Evolutionary conservation across 2,888 invertebrate species (phyloP).

Genomic region (Tyria jacobaeae): DNA sequence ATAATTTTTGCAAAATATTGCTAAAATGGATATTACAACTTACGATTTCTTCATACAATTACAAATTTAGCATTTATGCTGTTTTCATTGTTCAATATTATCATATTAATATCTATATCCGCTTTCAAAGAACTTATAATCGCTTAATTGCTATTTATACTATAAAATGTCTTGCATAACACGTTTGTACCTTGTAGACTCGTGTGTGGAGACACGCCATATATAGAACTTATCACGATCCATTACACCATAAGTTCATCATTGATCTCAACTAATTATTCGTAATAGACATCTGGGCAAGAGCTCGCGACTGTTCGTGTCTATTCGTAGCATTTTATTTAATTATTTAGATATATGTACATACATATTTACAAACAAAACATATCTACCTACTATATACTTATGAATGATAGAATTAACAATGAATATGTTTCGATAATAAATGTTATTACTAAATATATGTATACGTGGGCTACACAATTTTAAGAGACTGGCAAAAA

Average conservation of each 20-base stretch:
- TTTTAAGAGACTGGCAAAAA: too few species aligned
- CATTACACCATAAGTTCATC: conserved; percentile 30
- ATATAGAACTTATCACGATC: background rate
- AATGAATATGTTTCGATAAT: too few species aligned
- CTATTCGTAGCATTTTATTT: background rate
- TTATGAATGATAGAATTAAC: too few species aligned
- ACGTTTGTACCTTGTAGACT: conserved; percentile 4
- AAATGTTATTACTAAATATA: too few species aligned
- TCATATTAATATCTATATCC: conserved; percentile 5
- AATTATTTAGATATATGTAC: background rate
- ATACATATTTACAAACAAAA: too few species aligned
- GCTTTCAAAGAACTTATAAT: background rate
- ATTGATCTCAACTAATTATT: conserved; percentile 21
- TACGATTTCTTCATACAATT: conserved; percentile 5
- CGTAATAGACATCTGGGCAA: conserved; percentile 9
- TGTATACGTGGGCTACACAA: too few species aligned
- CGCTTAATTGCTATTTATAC: conserved; percentile 7
- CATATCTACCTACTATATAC: too few species aligned
- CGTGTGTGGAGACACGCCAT: conserved; percentile 6
- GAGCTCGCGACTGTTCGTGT: background rate
- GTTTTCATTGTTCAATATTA: conserved; percentile 5
- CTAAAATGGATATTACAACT: conserved; percentile 11
- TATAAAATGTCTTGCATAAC: conserved; percentile 4
- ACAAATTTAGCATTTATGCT: conserved; percentile 5
- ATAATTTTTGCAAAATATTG: background rate